phyloP scores from a whole-genome alignment of 1,140 invertebrate species.

The Cecropterus lyciades region DNA sequence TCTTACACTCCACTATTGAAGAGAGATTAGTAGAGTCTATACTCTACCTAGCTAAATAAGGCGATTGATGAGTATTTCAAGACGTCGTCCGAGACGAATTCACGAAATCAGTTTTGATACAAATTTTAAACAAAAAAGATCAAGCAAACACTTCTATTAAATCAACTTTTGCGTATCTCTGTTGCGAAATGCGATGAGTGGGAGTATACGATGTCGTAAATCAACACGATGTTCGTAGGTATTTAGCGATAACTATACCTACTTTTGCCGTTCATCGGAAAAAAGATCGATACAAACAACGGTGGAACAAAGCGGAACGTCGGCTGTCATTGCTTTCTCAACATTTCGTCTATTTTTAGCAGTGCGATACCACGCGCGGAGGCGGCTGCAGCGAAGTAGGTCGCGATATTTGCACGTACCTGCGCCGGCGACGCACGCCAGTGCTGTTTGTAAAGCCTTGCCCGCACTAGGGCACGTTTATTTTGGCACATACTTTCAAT shows the following conservation, averaged over 20 bases:
- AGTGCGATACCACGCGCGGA: constrained; percentile 50
- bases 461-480: not conserved
- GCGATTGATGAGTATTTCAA: too few relatives aligned
- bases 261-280: constrained; percentile 18
- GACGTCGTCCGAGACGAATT: not conserved
- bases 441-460: constrained; percentile 5
- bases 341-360: constrained; percentile 68
- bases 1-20: not conserved
- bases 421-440: constrained; percentile 40
- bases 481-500: not conserved
- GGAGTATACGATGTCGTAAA: constrained; percentile 2
- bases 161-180: not conserved
- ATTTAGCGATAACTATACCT: not conserved
- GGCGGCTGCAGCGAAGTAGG: constrained; percentile 57
- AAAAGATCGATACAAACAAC: constrained; percentile 32
- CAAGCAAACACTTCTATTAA: not conserved
- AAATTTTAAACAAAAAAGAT: not conserved
- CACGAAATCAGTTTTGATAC: not conserved
- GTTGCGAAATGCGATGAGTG: not conserved
- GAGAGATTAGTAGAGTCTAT: too few relatives aligned
- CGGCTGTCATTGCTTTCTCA: constrained; percentile 56
- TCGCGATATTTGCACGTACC: constrained; percentile 67
- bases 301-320: constrained; percentile 28
- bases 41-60: not conserved
- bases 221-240: not conserved